Base-by-base conservation (phyloP, 1,140 invertebrate species). In the Aleiodes sp. region DNA sequence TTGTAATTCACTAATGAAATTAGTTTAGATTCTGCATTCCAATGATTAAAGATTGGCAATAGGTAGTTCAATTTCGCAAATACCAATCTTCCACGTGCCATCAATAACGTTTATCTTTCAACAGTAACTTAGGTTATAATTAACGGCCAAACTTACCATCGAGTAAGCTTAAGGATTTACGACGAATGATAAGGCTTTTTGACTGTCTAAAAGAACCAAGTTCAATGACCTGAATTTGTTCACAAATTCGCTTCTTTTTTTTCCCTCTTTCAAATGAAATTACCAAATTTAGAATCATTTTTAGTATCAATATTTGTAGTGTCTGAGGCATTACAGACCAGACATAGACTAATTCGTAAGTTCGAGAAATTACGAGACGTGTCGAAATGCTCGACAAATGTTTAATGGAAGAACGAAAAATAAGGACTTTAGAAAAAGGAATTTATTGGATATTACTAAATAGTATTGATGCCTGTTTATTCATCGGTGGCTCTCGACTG, bases 211-310 rank as follows among this genome's bases (percentile, higher is more conserved):
- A 46, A n/a, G 19, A 16, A 46, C 41, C n/a, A n/a, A 16, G 59
- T 33, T 61, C 59, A 61, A 61, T 61, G 59, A 61, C 59, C 59
- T 12, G 41, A 43, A 16, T n/a, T n/a, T n/a, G n/a, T n/a, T 14
- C 41, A 4, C 16, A 6, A 19, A 61, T 28, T 31, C 10, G 26
- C 6, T 9, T 33, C 12, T 12, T 10, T 33, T 29, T 61, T 33
- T 7, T 14, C 21, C 12, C 8, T 41, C 6, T 19, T 37, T 39
- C 35, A 39, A 41, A 24, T 57, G 8, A 9, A n/a, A n/a, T n/a
- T n/a, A n/a, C n/a, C n/a, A n/a, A n/a, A n/a, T n/a, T n/a, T n/a
- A n/a, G n/a, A n/a, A n/a, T n/a, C n/a, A n/a, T n/a, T n/a, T n/a
- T n/a, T n/a, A n/a, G n/a, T n/a, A n/a, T n/a, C n/a, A n/a, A n/a